Conservation (phyloP, 2,888 invertebrate species). For the Pristionchus mayeri region DNA sequence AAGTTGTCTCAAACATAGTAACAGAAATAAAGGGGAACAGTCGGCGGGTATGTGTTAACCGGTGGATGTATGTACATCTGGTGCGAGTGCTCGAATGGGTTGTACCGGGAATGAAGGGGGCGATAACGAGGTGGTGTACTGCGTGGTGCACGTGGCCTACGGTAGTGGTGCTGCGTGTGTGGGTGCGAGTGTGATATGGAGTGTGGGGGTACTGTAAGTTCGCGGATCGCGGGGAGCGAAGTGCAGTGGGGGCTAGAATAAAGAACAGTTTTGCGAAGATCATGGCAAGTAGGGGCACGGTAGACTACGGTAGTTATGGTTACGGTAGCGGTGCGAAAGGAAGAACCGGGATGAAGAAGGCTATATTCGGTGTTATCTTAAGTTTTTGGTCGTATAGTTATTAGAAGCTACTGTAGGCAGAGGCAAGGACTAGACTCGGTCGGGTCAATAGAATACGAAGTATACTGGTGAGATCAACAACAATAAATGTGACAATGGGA, state of each 20-base stretch:
- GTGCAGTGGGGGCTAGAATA: neutral
- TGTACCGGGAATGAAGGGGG: neutral
- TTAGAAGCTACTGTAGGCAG: neutral
- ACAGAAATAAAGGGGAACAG: neutral
- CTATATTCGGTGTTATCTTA: too few relatives aligned
- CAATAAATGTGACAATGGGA: neutral
- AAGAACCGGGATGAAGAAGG: neutral
- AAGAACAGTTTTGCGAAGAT: neutral
- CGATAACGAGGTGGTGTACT: neutral
- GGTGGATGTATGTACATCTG: neutral
- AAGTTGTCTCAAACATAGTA: conserved; percentile 34
- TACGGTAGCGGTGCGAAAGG: neutral
- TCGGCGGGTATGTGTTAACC: too few relatives aligned
- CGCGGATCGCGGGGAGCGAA: neutral
- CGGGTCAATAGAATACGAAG: neutral
- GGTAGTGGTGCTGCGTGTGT: neutral
- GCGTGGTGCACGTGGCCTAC: conserved; percentile 24
- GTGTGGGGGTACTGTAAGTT: conserved; percentile 1
- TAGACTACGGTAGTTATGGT: neutral
- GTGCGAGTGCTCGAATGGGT: neutral
- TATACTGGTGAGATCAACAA: conserved; percentile 4
- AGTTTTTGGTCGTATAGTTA: neutral
- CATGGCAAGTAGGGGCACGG: neutral
- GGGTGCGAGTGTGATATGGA: conserved; percentile 32
- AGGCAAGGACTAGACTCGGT: neutral